Evolutionary conservation across 2,888 invertebrate genomes (phyloP), one percentile per base, ranked within the genome.

Genomic region (Idaea straminata): DNA sequence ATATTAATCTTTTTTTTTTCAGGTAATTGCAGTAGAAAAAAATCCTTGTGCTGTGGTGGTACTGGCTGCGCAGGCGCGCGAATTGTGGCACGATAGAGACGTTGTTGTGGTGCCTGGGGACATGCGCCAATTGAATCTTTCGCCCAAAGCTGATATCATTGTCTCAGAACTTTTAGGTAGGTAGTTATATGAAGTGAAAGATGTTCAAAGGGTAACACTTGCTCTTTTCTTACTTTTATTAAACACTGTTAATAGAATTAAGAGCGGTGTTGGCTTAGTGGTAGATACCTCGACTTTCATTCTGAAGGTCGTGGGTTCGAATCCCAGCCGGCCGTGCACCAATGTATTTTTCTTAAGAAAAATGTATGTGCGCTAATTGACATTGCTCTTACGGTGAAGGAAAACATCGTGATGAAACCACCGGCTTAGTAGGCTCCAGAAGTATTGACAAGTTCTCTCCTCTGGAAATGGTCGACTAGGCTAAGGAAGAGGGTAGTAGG

Each of bases 1-100:
- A 25, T 25, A 25, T 25, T 25, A 25, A 2, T 25, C 2, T 62
- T 61, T 60, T 57, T 63, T 61, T 58, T 64, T 69, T 38, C 68
- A 93, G 93, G 87, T 99, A 10, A 98, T 98, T 86, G 99, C 99
- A 6, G 97, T 99, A 5, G 99, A 99, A 87, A 99, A 99, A 86
- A 99, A 99, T 93, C 97, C 98, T 0, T 98, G 97, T 89, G 99
- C 99, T 47, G 95, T 99, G 58, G 95, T 97, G 62, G 97, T 98
- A 72, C 88, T 98, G 34, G 94, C 95, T 59, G 95, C 96, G 13
- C 94, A 96, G 78, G 95, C 96, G 62, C 94, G 95, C 61, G 96
- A 96, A 77, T 93, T 96, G 67, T 98, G 98, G 97, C 93, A 94
- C 15, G 94, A 95, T 64, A 93, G 94, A 75, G 88, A 91, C 65